These are phyloP conservation scores for Hartigia nigra DNA, from an alignment of 2,888 invertebrate genomes.

Conservation along the genomic window DNA sequence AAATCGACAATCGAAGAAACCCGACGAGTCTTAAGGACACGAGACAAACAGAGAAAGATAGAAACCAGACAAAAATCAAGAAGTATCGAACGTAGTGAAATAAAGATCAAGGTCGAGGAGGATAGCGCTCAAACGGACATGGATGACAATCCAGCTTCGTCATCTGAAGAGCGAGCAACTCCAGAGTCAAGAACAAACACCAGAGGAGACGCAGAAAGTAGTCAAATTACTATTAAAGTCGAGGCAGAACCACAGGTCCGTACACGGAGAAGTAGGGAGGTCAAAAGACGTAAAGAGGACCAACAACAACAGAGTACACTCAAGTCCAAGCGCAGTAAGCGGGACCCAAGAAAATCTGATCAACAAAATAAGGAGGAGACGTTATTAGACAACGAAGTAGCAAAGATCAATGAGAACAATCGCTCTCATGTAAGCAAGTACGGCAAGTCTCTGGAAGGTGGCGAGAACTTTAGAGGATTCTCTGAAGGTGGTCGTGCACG, in stretches of 20 bases:
- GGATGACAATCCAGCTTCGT: conserved; percentile 15
- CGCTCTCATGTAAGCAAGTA: conserved; percentile 42
- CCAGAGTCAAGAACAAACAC: conserved; percentile 19
- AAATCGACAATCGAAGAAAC: conserved; percentile 47
- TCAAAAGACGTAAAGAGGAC: conserved; percentile 53
- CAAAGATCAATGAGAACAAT: conserved; percentile 62
- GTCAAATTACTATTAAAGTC: conserved; percentile 65
- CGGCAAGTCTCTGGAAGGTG: conserved; percentile 34
- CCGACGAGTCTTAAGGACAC: conserved; percentile 50
- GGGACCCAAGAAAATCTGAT: conserved; percentile 37
- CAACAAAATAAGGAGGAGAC: conserved; percentile 61
- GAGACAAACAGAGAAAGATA: conserved; percentile 43
- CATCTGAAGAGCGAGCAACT: conserved; percentile 23
- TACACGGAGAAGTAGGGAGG: conserved; percentile 53
- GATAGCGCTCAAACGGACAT: conserved; percentile 1
- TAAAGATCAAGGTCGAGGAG: not conserved
- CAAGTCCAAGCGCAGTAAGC: conserved; percentile 32
- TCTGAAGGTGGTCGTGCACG: conserved; percentile 42
- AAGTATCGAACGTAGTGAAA: conserved; percentile 15
- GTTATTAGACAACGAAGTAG: conserved; percentile 60
- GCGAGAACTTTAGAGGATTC: conserved; percentile 49
- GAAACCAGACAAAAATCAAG: conserved; percentile 37
- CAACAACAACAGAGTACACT: conserved; percentile 19
- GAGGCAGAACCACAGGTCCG: conserved; percentile 44
- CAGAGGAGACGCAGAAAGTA: conserved; percentile 61